A percentile compares a stretch with the other conserved stretches of the same genome.
Conservation (phyloP, 1,140 invertebrate genomes). For the Muscidifurax raptorellus region DNA sequence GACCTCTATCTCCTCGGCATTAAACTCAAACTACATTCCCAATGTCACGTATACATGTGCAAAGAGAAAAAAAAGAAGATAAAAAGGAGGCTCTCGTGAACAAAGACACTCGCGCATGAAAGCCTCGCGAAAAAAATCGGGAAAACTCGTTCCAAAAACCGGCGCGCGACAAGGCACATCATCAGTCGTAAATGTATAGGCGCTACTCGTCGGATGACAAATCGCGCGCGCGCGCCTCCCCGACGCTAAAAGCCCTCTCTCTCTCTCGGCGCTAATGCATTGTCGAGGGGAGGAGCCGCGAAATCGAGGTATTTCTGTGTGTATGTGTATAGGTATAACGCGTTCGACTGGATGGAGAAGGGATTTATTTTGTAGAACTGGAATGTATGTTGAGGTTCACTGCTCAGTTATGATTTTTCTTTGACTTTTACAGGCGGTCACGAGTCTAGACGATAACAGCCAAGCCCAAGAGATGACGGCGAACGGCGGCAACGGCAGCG, state of each 20-base stretch:
- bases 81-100: not conserved
- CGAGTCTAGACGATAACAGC: constrained; percentile 67
- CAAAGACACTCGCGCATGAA: not conserved
- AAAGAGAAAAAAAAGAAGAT: not conserved
- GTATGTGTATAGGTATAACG: not conserved
- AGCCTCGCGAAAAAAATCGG: not conserved
- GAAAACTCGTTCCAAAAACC: not conserved
- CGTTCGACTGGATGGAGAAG: not conserved
- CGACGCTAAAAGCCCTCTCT: constrained; percentile 44
- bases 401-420: not conserved
- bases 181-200: not conserved
- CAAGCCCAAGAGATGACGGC: constrained; percentile 67
- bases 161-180: not conserved
- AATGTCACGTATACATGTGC: not conserved
- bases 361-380: not conserved
- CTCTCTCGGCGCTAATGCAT: constrained; percentile 40
- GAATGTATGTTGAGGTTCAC: not conserved
- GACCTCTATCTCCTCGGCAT: not conserved
- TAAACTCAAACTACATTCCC: not conserved
- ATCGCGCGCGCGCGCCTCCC: not conserved
- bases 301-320: not conserved
- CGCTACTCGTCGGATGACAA: constrained; percentile 18
- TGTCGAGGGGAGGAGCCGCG: not conserved
- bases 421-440: constrained; percentile 62
- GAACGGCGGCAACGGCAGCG: constrained; percentile 64